These are phyloP conservation scores for Clepsis dumicolana DNA, from an alignment of 2,888 invertebrate species.

Conservation along the genomic window DNA sequence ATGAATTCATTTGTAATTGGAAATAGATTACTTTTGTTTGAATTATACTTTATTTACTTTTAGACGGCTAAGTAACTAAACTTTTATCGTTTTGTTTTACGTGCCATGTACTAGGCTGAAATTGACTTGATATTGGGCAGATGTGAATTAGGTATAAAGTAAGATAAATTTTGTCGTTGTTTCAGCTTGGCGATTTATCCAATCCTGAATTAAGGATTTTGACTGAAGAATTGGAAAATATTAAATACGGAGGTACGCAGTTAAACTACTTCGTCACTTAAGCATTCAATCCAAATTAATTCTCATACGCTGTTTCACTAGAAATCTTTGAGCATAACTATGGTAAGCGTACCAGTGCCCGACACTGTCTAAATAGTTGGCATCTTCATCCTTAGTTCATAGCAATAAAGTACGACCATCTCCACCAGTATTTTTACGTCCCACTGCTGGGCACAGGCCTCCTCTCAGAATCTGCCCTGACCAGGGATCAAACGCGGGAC, in stretches of 20 bases:
- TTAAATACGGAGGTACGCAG: conserved; percentile 94
- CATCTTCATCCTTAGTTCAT: no score
- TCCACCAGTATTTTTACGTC: no score
- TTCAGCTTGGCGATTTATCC: conserved; percentile 96
- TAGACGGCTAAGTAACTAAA: not conserved
- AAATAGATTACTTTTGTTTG: conserved; percentile 7
- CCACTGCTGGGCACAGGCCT: no score
- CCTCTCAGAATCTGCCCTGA: no score
- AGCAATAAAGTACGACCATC: no score
- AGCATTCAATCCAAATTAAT: not conserved
- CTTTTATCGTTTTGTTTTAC: conserved; percentile 3
- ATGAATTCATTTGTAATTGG: conserved; percentile 16
- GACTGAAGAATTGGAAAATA: conserved; percentile 96
- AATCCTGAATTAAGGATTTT: conserved; percentile 96
- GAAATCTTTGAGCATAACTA: not conserved
- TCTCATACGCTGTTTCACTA: not conserved
- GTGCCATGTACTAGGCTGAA: not conserved
- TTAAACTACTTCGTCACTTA: not conserved
- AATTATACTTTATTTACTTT: not conserved
- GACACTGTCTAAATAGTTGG: no score
- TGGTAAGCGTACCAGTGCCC: no score
- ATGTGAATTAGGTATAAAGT: no score
- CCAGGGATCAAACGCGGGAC: no score
- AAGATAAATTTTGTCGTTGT: conserved; percentile 58
- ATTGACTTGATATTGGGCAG: no score